Evolutionary conservation across 2,888 invertebrate species (phyloP).

Genomic region (Steinernema hermaphroditum): DNA sequence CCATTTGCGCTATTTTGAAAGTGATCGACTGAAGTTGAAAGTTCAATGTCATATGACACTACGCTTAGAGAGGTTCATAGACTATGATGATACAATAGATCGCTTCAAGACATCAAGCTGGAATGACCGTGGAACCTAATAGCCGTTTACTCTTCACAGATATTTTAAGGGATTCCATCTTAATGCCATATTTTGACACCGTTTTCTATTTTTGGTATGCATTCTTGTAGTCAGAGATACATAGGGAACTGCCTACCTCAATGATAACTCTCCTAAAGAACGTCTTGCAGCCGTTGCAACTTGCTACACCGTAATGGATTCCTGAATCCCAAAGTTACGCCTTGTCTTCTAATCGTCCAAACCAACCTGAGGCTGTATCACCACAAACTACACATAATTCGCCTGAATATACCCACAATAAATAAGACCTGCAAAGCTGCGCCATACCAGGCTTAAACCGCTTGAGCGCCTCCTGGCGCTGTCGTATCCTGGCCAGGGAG

Average conservation of each 20-base stretch:
- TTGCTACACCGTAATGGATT: conserved; percentile 46
- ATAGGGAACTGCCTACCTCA: conserved; percentile 56
- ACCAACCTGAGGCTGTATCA: conserved; percentile 48
- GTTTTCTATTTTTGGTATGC: too few relatives aligned
- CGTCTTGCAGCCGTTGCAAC: conserved; percentile 60
- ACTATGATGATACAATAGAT: too few relatives aligned
- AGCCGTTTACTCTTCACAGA: too few relatives aligned
- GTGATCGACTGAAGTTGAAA: too few relatives aligned
- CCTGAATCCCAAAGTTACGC: not conserved
- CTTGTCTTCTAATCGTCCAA: not conserved
- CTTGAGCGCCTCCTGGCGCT: conserved; percentile 40
- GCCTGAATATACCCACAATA: conserved; percentile 42
- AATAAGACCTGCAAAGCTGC: not conserved
- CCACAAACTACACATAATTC: conserved; percentile 57
- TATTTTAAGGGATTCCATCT: too few relatives aligned
- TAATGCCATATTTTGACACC: too few relatives aligned
- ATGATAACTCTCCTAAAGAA: conserved; percentile 62
- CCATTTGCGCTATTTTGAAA: too few relatives aligned
- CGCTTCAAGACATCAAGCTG: too few relatives aligned
- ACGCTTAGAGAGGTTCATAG: too few relatives aligned
- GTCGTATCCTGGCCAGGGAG: conserved; percentile 42
- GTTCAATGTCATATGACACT: too few relatives aligned
- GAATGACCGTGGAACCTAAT: too few relatives aligned
- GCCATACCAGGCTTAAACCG: conserved; percentile 42
- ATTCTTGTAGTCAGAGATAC: too few relatives aligned